Evolutionary conservation across 2,888 invertebrate species (phyloP), one percentile per base, ranked within the genome.

Genomic region (Ptychoptera albimana): DNA sequence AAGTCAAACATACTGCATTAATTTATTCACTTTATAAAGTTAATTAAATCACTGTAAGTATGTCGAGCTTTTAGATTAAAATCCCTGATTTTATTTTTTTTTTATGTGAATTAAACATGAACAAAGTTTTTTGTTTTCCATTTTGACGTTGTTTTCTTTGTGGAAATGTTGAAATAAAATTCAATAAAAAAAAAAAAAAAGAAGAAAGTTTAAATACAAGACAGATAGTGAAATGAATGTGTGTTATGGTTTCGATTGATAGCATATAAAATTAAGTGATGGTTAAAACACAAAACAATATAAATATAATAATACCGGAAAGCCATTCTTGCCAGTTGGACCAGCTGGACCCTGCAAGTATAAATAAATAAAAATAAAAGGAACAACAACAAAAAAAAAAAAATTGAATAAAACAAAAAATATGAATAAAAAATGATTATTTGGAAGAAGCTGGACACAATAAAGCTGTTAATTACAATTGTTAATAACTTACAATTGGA

Each of bases 271-370:
- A 61, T 60, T 61, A 66, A 65, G 23, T 23, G 7, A 3, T 5
- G 23, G 23, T 5, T n/a, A 23, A 23, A 23, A 23, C 23, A 23
- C 23, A 23, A 23, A 23, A 23, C 23, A 23, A 23, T 23, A 23
- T 23, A 23, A 23, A 23, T 5, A 5, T 23, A 23, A 5, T 23
- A 23, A 23, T 79, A 87, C 87, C 80, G 87, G 87, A 76, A 86
- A 86, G 73, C 86, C 87, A 67, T 83, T 85, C 71, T 84, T 85
- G 66, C 86, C 86, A 56, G 82, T 76, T 60, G 82, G 75, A 63
- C 86, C 86, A 64, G 78, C 73, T 59, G 77, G 69, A 63, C 86
- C 86, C 85, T 85, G 77, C 55, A 62, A 71, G 55, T 49, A 48
- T 53, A 55, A 47, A 42, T 49, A 57, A 61, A 52, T 54, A 57